Conservation (phyloP, 1,140 invertebrate species). For the Drosophila nigrodunni region DNA sequence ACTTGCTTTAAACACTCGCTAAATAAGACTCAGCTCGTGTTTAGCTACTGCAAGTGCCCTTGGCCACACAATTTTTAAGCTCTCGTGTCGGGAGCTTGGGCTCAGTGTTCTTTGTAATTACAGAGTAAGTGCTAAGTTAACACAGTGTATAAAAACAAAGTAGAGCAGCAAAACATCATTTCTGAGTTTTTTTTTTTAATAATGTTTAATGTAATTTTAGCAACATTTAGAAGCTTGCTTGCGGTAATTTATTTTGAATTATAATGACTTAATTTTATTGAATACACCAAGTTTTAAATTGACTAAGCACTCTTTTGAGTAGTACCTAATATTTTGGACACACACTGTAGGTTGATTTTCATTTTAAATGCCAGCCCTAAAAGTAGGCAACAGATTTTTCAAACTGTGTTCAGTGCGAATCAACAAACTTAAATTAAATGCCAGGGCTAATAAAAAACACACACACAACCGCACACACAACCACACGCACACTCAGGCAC, state of each 20-base stretch:
- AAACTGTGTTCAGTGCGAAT: conserved; percentile 37
- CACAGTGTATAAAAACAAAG: not conserved
- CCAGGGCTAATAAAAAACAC: conserved; percentile 59
- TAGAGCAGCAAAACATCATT: too few species aligned
- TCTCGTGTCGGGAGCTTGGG: conserved; percentile 4
- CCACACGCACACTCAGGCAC: not conserved
- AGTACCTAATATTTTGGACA: conserved; percentile 47
- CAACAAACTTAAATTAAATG: conserved; percentile 70
- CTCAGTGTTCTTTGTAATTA: conserved; percentile 46
- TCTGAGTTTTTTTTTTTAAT: too few species aligned
- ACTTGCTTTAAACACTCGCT: conserved; percentile 56
- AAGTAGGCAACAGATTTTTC: conserved; percentile 61
- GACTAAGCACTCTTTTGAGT: too few species aligned
- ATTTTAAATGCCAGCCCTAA: conserved; percentile 38
- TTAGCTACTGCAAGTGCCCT: conserved; percentile 44
- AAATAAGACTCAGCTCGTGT: conserved; percentile 53
- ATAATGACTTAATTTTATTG: too few species aligned
- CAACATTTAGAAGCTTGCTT: too few species aligned
- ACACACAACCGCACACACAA: conserved; percentile 10
- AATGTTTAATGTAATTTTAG: too few species aligned
- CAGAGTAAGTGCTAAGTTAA: conserved; percentile 17
- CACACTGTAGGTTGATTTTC: conserved; percentile 34
- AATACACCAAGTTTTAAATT: too few species aligned
- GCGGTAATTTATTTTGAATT: too few species aligned
- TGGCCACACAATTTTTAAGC: conserved; percentile 23